phyloP scores from a whole-genome alignment of 2,797 vertebrate species.

The Carapus acus region DNA sequence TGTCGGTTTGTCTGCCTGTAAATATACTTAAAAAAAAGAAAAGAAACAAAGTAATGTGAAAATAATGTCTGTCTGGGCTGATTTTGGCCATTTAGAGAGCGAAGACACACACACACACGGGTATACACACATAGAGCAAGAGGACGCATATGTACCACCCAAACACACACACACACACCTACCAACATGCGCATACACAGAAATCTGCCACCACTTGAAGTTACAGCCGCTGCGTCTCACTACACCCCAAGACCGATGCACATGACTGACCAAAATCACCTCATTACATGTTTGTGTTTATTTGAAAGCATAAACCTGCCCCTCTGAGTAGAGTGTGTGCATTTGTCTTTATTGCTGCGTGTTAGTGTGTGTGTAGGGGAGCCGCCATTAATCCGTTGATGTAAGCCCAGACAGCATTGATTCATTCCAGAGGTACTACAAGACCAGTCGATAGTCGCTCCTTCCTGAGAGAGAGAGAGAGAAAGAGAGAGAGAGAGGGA shows the following conservation, averaged over 20 bases:
- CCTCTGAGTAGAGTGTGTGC: slow-evolving; percentile 41
- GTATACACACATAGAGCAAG: slow-evolving; percentile 12
- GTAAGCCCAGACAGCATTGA: slow-evolving; percentile 65
- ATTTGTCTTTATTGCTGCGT: slow-evolving; percentile 49
- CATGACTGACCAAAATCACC: slow-evolving; percentile 51
- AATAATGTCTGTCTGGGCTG: slow-evolving; percentile 66
- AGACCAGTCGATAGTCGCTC: slow-evolving; percentile 49
- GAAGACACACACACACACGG: slow-evolving; percentile 45
- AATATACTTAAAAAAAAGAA: slow-evolving; percentile 57
- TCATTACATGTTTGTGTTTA: slow-evolving; percentile 44
- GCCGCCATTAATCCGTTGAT: slow-evolving; percentile 56
- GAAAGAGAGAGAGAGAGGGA: no score
- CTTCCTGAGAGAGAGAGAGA: no score
- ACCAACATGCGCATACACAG: slow-evolving; percentile 26
- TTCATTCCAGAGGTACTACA: slow-evolving; percentile 58
- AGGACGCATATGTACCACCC: slow-evolving; percentile 4
- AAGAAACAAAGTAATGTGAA: slow-evolving; percentile 66
- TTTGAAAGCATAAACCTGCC: slow-evolving; percentile 44
- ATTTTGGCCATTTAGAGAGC: slow-evolving; percentile 38
- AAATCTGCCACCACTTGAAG: slow-evolving; percentile 48
- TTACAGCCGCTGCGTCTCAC: slow-evolving; percentile 27
- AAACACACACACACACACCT: slow-evolving; percentile 17
- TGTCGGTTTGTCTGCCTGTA: slow-evolving; percentile 60
- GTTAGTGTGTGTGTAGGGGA: slow-evolving; percentile 22
- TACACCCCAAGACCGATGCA: slow-evolving; percentile 34